Evolutionary conservation across 1,140 invertebrate species (phyloP).

Genomic region (Eufriesea mexicana): DNA sequence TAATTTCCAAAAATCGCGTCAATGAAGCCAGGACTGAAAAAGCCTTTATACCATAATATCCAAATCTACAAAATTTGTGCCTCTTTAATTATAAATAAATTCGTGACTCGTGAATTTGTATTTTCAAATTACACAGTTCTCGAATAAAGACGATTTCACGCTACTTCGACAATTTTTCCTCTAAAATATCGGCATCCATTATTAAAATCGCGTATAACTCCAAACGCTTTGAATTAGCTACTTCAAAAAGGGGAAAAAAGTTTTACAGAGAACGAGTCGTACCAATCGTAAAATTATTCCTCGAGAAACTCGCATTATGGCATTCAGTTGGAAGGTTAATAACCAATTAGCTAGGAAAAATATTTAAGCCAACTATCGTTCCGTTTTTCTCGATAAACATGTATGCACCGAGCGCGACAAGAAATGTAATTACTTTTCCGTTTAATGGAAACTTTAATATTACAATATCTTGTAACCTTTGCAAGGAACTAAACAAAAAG

Average conservation of each 20-base stretch:
- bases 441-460: neutral
- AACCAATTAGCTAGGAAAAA: slow-evolving; percentile 20
- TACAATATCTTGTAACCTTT: too few species aligned
- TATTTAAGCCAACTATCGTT: neutral
- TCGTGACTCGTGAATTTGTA: too few species aligned
- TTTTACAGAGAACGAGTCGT: neutral
- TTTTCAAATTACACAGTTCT: too few species aligned
- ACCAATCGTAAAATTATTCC: neutral
- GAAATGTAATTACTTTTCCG: neutral
- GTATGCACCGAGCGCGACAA: neutral
- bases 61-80: neutral
- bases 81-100: neutral
- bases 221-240: neutral
- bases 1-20: neutral
- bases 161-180: too few species aligned
- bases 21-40: neutral
- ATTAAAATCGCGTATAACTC: too few species aligned
- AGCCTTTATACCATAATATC: neutral
- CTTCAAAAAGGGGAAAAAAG: neutral
- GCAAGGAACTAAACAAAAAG: neutral
- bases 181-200: too few species aligned
- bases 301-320: neutral
- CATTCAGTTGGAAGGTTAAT: neutral
- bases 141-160: too few species aligned
- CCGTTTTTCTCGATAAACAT: neutral